phyloP scores from a whole-genome alignment of 2,113 vertebrate species.

The Malaclemys terrapin region DNA sequence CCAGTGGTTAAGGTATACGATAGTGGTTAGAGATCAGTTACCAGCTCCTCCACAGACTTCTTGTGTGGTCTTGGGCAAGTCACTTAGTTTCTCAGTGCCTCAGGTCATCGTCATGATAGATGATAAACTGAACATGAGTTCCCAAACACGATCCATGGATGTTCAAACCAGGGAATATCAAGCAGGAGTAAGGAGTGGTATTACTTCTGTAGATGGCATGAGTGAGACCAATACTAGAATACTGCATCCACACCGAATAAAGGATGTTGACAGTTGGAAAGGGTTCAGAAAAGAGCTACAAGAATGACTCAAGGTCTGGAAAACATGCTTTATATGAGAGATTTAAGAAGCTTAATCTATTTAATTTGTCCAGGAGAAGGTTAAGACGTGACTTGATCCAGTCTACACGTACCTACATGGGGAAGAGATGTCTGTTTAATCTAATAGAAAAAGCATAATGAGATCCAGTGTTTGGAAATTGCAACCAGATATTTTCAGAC shows the following conservation, averaged over 20 bases:
- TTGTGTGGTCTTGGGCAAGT: background rate
- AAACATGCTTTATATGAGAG: background rate
- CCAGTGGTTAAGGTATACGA: too few relatives aligned
- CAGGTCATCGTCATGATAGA: background rate
- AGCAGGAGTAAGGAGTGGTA: constrained; percentile 21
- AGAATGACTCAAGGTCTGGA: constrained; percentile 9
- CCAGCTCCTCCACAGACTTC: background rate
- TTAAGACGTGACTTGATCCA: background rate
- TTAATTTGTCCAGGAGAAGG: background rate
- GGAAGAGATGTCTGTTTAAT: background rate
- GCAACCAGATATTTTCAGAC: background rate
- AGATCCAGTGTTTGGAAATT: background rate
- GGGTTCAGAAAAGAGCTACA: constrained; percentile 7
- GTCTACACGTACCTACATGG: background rate
- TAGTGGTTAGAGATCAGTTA: background rate
- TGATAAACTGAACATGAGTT: constrained; percentile 59
- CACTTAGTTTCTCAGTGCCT: background rate
- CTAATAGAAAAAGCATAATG: background rate
- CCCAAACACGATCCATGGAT: constrained; percentile 33
- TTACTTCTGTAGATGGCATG: constrained; percentile 2
- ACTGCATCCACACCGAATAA: background rate
- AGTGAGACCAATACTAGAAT: background rate
- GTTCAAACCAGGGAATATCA: constrained; percentile 41
- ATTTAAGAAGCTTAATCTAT: background rate
- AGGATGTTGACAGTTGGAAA: background rate